These are phyloP conservation scores for Luperina testacea DNA, from an alignment of 2,888 invertebrate genomes.

Conservation along the genomic window DNA sequence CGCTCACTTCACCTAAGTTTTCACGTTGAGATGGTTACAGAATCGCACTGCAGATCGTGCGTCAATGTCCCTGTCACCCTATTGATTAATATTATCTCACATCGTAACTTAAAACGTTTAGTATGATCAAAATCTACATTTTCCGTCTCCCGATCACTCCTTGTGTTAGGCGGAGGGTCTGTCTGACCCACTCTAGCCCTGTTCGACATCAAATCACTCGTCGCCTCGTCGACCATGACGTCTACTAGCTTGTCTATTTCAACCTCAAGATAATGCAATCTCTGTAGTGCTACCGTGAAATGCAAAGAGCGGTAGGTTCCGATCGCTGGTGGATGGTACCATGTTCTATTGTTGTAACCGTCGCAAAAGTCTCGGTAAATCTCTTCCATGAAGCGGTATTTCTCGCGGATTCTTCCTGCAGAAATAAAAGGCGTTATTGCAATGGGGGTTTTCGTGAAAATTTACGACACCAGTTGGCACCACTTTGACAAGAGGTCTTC, in stretches of 20 bases:
- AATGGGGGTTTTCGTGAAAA: too few species aligned
- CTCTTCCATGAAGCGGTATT: constrained; percentile 29
- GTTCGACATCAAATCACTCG: fast-evolving
- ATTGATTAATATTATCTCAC: background rate
- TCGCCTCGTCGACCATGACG: fast-evolving
- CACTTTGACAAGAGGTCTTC: too few species aligned
- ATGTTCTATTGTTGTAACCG: fast-evolving
- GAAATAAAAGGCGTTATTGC: background rate
- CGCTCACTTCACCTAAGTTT: too few species aligned
- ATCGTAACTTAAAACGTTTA: fast-evolving
- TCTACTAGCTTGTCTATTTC: constrained; percentile 35
- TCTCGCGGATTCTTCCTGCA: constrained; percentile 38
- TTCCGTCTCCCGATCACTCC: background rate
- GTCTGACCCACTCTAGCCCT: background rate
- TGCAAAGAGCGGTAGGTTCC: fast-evolving
- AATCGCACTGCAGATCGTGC: too few species aligned
- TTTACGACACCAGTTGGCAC: too few species aligned
- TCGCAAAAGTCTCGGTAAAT: background rate
- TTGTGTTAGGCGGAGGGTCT: fast-evolving
- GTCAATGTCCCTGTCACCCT: too few species aligned
- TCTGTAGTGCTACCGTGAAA: background rate
- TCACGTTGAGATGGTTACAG: too few species aligned
- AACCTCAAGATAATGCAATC: background rate
- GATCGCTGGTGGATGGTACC: fast-evolving
- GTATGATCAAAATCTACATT: fast-evolving